A percentile compares a stretch with the other conserved stretches of the same genome.
Conservation (phyloP, 1,140 invertebrate genomes). For the Drosophila parabipectinata region DNA sequence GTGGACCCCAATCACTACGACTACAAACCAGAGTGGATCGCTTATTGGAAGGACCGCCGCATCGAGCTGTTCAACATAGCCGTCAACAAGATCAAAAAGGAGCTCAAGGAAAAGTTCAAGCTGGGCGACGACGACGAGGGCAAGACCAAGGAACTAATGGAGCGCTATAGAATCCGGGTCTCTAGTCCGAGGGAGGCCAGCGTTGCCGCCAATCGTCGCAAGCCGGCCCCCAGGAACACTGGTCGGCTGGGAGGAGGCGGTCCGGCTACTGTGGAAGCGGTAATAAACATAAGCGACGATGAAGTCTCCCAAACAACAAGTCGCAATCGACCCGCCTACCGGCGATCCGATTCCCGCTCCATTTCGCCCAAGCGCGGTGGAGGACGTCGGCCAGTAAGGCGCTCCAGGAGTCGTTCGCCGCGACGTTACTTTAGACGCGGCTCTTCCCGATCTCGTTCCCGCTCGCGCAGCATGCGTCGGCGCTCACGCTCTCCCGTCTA, state of each 20-base stretch:
- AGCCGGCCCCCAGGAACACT: slow-evolving; percentile 49
- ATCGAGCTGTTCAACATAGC: slow-evolving; percentile 88
- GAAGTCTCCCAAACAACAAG: slow-evolving; percentile 36
- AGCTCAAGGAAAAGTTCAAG: slow-evolving; percentile 85
- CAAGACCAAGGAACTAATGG: slow-evolving; percentile 70
- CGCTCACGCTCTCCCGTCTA: slow-evolving; percentile 30
- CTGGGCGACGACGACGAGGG: slow-evolving; percentile 83
- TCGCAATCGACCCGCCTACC: slow-evolving; percentile 20
- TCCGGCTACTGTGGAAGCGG: slow-evolving; percentile 12
- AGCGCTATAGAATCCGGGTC: slow-evolving; percentile 72
- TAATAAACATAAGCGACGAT: slow-evolving; percentile 82
- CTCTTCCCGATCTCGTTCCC: slow-evolving; percentile 60
- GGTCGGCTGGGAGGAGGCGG: neutral
- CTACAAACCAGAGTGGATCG: slow-evolving; percentile 94
- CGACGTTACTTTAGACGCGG: slow-evolving; percentile 35
- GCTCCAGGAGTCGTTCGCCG: slow-evolving; percentile 47
- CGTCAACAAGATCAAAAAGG: slow-evolving; percentile 81
- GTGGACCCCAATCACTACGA: slow-evolving; percentile 91
- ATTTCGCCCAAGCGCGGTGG: slow-evolving; percentile 42
- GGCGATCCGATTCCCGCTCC: slow-evolving; percentile 37
- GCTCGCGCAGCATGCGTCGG: slow-evolving; percentile 21
- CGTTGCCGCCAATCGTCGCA: slow-evolving; percentile 25
- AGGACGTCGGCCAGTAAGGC: slow-evolving; percentile 29
- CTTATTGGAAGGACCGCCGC: slow-evolving; percentile 92
- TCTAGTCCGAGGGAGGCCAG: slow-evolving; percentile 33